Conservation (phyloP, 35 echinoderm and acorn worm genomes). For the Acanthaster planci region DNA sequence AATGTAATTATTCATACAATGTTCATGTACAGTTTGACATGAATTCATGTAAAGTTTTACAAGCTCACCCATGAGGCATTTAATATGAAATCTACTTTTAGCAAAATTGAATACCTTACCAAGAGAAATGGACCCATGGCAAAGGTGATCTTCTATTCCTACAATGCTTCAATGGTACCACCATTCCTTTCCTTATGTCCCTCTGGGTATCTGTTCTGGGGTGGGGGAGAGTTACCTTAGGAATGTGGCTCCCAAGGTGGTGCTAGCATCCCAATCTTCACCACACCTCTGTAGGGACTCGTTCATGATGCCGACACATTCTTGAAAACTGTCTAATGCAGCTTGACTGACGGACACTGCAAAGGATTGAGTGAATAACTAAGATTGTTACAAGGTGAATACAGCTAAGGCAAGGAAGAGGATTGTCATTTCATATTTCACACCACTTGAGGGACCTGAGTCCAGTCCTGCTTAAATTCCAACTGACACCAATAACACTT, state of each 20-base stretch:
- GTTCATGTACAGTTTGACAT: too few relatives aligned
- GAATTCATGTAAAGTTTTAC: too few relatives aligned
- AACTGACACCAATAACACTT: neutral
- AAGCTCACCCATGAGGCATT: too few relatives aligned
- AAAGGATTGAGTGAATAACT: neutral
- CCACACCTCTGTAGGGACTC: conserved; percentile 39
- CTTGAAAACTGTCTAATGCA: conserved; percentile 40
- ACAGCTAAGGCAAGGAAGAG: too few relatives aligned
- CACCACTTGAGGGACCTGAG: neutral
- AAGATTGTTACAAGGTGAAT: neutral
- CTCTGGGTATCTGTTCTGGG: neutral
- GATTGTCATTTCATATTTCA: too few relatives aligned
- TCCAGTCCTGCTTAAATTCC: too few relatives aligned
- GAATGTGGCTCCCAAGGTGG: neutral
- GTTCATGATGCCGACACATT: conserved; percentile 52
- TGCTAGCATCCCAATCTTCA: conserved; percentile 26
- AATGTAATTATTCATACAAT: too few relatives aligned
- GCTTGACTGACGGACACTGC: conserved; percentile 43
- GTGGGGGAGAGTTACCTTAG: neutral
- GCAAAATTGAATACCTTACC: too few relatives aligned
- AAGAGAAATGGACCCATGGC: too few relatives aligned
- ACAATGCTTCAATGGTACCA: too few relatives aligned
- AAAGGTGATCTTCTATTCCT: too few relatives aligned
- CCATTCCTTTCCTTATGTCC: neutral
- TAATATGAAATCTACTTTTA: too few relatives aligned